phyloP scores from a whole-genome alignment of 2,797 vertebrate genomes.

The Carduelis carduelis region DNA sequence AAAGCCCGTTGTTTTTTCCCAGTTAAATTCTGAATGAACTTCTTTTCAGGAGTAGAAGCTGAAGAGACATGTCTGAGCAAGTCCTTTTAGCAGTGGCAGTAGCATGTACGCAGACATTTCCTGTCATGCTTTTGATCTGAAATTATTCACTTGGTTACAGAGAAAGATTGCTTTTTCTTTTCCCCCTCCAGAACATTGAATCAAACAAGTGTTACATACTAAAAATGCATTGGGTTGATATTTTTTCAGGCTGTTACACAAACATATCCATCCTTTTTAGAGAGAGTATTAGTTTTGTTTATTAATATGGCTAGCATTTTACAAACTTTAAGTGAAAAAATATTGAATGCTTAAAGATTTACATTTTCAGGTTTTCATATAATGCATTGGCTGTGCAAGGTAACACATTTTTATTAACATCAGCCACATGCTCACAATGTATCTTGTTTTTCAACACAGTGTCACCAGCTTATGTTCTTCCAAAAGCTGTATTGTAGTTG shows the following conservation, averaged over 20 bases:
- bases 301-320: not conserved
- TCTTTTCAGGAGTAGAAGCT: not conserved
- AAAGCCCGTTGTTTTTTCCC: not conserved
- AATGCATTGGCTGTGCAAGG: not conserved
- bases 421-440: not conserved
- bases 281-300: not conserved
- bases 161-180: not conserved
- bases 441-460: not conserved
- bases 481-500: not conserved
- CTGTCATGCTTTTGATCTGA: not conserved
- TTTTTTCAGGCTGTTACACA: not conserved
- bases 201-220: not conserved
- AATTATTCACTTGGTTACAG: not conserved
- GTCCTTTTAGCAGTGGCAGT: not conserved
- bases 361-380: not conserved
- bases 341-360: not conserved
- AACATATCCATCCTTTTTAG: not conserved
- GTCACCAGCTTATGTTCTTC: not conserved
- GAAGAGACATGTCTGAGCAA: not conserved
- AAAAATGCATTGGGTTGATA: not conserved
- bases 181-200: not conserved
- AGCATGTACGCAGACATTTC: rapidly evolving
- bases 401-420: not conserved
- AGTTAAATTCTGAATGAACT: not conserved
- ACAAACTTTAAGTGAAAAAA: not conserved